phyloP scores from a whole-genome alignment of 1,140 invertebrate genomes.

The Hirudo medicinalis region DNA sequence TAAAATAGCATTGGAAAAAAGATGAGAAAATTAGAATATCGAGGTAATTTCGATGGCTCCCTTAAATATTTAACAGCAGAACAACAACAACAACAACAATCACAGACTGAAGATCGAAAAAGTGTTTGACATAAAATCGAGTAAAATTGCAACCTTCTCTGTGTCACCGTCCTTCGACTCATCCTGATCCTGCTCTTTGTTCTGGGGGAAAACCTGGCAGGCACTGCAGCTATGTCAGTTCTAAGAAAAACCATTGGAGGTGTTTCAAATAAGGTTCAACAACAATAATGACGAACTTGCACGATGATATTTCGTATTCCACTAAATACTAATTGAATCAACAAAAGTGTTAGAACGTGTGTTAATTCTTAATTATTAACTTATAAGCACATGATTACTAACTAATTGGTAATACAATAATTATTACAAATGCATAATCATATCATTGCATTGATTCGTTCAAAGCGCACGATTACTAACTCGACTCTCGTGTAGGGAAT shows the following conservation, averaged over 20 bases:
- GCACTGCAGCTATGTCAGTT: not conserved
- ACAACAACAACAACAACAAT: too few relatives aligned
- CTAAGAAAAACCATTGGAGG: not conserved
- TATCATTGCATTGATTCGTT: too few relatives aligned
- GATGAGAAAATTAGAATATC: too few relatives aligned
- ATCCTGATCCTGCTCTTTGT: not conserved
- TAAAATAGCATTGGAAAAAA: too few relatives aligned
- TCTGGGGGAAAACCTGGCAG: not conserved
- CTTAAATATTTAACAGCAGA: not conserved
- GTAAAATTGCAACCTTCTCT: not conserved
- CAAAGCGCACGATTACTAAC: not conserved
- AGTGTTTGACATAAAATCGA: not conserved
- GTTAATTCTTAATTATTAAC: too few relatives aligned
- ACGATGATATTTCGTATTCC: not conserved
- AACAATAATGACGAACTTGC: too few relatives aligned
- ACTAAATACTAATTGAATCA: constrained; percentile 3
- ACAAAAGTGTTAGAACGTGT: too few relatives aligned
- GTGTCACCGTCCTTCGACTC: not conserved
- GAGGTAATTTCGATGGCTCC: not conserved
- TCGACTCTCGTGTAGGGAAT: constrained; percentile 6
- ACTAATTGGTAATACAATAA: too few relatives aligned
- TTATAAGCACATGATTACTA: too few relatives aligned
- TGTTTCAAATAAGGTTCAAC: too few relatives aligned
- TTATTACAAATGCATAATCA: too few relatives aligned
- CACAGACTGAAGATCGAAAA: too few relatives aligned